Base-by-base conservation (phyloP, 2,888 invertebrate genomes). In the Teleiodes luculella region DNA sequence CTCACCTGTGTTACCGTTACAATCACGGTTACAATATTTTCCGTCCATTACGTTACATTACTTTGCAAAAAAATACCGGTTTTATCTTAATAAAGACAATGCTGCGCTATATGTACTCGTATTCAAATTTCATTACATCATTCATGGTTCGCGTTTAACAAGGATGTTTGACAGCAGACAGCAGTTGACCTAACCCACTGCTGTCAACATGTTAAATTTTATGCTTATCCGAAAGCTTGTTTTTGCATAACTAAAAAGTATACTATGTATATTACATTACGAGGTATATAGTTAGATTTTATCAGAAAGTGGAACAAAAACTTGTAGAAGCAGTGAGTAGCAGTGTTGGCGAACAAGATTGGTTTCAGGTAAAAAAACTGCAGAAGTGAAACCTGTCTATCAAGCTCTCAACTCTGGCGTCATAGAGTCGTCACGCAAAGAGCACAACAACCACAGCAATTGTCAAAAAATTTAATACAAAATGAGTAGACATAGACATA, bases 391-490 rank as follows among this genome's bases (percentile, higher is more conserved):
- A 79, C 70, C 66, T 59, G 60, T 52, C 50, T 55, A 49, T 52
- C 60, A 57, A 43, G 50, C 55, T 79, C 76, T 80, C 74, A 66
- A 74, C 76, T 75, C 70, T 63, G 63, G 61, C 59, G 68, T 68
- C 68, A 71, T 68, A 69, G 62, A 54, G 57, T 50, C 57, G 58
- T n/a, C n/a, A n/a, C n/a, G n/a, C n/a, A n/a, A n/a, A n/a, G n/a
- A n/a, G n/a, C n/a, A 24, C 24, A 24, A 24, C 6, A 24, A 24
- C 3, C 24, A 24, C 24, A 24, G 24, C 3, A 24, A 24, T 4
- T n/a, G n/a, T n/a, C n/a, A n/a, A n/a, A n/a, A n/a, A n/a, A n/a
- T n/a, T n/a, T n/a, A n/a, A n/a, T n/a, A n/a, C n/a, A n/a, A n/a
- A n/a, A n/a, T n/a, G n/a, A n/a, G n/a, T n/a, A n/a, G n/a, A n/a